Conservation (phyloP, 2,797 vertebrate genomes). For the Rhodeus uyekii region DNA sequence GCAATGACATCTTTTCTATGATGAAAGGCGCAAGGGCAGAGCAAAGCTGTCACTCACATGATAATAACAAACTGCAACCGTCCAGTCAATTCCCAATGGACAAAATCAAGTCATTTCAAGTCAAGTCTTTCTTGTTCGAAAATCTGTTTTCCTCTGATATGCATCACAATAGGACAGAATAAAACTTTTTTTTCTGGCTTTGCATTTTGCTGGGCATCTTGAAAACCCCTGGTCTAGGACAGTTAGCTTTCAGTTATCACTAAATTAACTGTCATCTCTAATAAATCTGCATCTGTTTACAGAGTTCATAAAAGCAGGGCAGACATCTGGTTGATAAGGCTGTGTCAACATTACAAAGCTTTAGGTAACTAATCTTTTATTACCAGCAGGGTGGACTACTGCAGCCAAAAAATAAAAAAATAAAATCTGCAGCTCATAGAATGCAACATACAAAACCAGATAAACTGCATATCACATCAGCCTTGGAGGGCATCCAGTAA, state of each 20-base stretch:
- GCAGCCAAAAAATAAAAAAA: background rate
- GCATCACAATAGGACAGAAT: background rate
- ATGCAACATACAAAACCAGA: background rate
- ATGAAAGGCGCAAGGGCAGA: background rate
- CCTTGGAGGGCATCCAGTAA: background rate
- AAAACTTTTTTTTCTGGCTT: background rate
- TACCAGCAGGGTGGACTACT: background rate
- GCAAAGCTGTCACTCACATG: background rate
- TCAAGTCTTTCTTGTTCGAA: background rate
- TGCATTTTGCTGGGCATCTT: background rate
- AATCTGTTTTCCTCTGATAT: background rate
- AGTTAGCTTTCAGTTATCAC: background rate
- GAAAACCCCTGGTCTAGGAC: background rate
- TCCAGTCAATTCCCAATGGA: background rate
- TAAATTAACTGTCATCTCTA: background rate
- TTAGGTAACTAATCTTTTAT: background rate
- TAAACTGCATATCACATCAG: background rate
- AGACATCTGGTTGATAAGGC: slow-evolving; percentile 4
- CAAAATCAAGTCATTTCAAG: background rate
- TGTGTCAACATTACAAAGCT: slow-evolving; percentile 11
- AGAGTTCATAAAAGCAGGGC: background rate
- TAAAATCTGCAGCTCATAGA: background rate
- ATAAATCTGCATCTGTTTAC: slow-evolving; percentile 8
- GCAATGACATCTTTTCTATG: background rate
- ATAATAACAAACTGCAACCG: background rate